Evolutionary conservation across 2,888 invertebrate genomes (phyloP), one percentile per base, ranked within the genome.

Genomic region (Copidosoma aretas): DNA sequence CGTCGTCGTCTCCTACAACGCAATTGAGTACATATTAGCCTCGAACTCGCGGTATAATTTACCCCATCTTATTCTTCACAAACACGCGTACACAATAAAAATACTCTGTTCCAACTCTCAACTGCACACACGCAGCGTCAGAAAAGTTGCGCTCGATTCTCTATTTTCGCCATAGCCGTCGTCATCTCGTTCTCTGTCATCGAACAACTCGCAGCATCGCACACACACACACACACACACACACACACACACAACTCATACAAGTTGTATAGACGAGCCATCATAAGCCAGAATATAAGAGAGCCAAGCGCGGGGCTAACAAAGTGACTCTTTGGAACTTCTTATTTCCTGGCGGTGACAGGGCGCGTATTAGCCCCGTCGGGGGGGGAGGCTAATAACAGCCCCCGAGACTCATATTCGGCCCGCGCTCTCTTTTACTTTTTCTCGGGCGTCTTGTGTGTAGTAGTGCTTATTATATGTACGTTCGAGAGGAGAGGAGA

Each of bases 261-360:
- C 32, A 32, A n/a, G n/a, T n/a, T n/a, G n/a, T 32, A 32, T 8
- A 32, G 32, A 5, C 32, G 8, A 8, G 4, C 32, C 3, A 32
- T 32, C 32, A 32, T 32, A 3, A 8, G 32, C n/a, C n/a, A n/a
- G n/a, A n/a, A 14, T 41, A 14, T 8, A 41, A 14, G 43, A 46
- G 12, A 46, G 17, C 14, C 8, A 46, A 17, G 17, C 15, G 14
- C 43, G 43, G 43, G 43, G 43, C 43, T 71, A 73, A 73, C 73
- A 73, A 73, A 73, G 71, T 73, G 72, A 73, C 73, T 73, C 71
- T 73, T 73, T 76, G 70, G 66, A 72, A 76, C 77, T 80, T 79
- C 80, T 80, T 78, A 76, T 78, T 78, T 80, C 74, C 83, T 83
- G 83, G 67, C 75, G 74, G 71, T 84, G 83, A 84, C 83, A 84